Evolutionary conservation across 2,797 vertebrate species (phyloP), one percentile per base, ranked within the genome.

Genomic region (Poliocrania exsul): DNA sequence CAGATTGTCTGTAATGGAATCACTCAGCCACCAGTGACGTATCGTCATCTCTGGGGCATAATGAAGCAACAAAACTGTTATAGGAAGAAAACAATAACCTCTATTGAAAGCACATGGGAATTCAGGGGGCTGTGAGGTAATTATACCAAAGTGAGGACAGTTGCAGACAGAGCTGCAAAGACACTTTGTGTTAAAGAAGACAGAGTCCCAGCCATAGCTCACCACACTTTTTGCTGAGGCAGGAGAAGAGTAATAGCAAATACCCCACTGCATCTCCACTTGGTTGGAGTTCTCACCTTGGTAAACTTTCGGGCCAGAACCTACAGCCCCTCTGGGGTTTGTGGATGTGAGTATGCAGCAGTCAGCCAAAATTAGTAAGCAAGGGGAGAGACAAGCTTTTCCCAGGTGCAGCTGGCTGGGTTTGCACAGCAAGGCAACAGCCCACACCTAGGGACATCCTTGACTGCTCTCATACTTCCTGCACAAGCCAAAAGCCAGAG

Each of bases 1-100:
- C 57, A 90, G 78, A 80, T 74, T 90, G 81, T 58, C 49, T 91
- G 2, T 86, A 94, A 94, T 75, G 51, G 87, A 93, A 88, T 94
- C 77, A 44, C 53, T 96, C 81, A 86, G 82, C 92, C 71, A 81
- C 77, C 2, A 5, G 69, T 79, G 93, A 92, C 84, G 25, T 79
- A 86, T 46, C 2, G 2, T 77, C 80, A 75, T 91, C 93, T 93
- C 87, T 85, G 64, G 83, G 84, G 88, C 79, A 82, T 37, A 96
- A 91, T 72, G 35, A 88, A 93, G 33, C 57, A 88, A 69, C 71
- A 94, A 42, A 79, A 83, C 49, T 83, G 56, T 74, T 92, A 66
- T 4, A 62, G 57, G 75, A 60, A 79, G 42, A 67, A 93, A 96
- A 78, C 19, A 77, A 70, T 86, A 89, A 84, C 72, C 86, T 92